Evolutionary conservation across 1,140 invertebrate genomes (phyloP), one percentile per base, ranked within the genome.

Genomic region (Diploscapter pachys): DNA sequence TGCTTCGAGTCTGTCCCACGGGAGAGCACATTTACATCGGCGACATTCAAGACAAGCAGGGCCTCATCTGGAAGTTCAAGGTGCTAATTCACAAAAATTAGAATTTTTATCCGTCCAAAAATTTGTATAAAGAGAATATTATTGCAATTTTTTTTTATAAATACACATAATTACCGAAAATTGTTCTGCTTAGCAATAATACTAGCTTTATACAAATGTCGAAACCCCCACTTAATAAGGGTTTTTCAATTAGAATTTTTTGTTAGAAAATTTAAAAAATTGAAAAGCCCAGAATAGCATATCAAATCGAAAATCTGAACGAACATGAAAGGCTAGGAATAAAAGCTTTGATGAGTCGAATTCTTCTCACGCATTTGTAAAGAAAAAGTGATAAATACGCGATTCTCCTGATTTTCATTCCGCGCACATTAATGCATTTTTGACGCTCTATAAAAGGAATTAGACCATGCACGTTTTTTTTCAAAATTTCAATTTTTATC

Each of bases 21-120:
- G 79, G 74, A 52, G 68, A 75, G 50, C 49, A 56, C 52, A 75
- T 84, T 13, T 83, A 64, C 48, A 76, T 84, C 6, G 83, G 83
- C 52, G 83, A 84, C 67, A 84, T 84, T 64, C 75, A 78, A 4
- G 75, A 85, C 6, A 72, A 65, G 51, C 66, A 78, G 9, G 82
- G 83, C 5, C 62, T 79, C 31, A 71, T 84, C 9, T 86, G 83
- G 84, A 63, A 75, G 51, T 79, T 84, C 51, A 80, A 84, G 62
- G 75, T 76, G 53, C 61, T 55, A 11, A 4, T 4, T 11, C 55
- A 11, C 4, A 48, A 67, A 50, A 67, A 13, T 13, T 59, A 11
- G 31, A 59, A 59, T 59, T 59, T 9, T 9, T 13, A 59, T 9
- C 9, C 13, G 8, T 9, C 2, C 62, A 11, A 9, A 13, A 49